A percentile compares a stretch with the other conserved stretches of the same genome.
These are phyloP conservation scores for Argopecten irradians DNA, from an alignment of 1,140 invertebrate genomes.

Conservation along the genomic window DNA sequence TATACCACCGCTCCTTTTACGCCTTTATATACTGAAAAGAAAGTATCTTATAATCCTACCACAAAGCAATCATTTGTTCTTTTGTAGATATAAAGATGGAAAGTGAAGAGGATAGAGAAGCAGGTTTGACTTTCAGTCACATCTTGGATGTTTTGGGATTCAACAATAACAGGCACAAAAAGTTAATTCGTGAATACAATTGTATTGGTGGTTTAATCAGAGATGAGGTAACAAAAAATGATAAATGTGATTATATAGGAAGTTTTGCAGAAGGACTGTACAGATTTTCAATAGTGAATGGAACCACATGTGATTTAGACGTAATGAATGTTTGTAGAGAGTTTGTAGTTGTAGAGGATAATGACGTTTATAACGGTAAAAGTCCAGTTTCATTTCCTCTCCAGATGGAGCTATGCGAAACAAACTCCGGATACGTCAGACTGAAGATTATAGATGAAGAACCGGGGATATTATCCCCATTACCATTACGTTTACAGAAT, in stretches of 20 bases:
- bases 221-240: too few relatives aligned
- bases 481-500: neutral
- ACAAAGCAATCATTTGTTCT: neutral
- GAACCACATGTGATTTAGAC: neutral
- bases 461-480: neutral
- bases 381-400: neutral
- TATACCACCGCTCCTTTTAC: too few relatives aligned
- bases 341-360: neutral
- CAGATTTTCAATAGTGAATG: neutral
- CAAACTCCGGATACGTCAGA: neutral
- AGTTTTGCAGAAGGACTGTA: neutral
- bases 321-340: neutral
- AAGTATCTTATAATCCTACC: too few relatives aligned
- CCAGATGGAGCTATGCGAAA: neutral
- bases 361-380: neutral
- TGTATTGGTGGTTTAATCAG: neutral
- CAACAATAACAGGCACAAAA: neutral
- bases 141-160: neutral
- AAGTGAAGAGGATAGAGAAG: neutral
- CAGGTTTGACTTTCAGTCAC: neutral
- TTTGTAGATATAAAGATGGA: neutral
- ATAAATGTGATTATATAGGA: too few relatives aligned
- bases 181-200: neutral
- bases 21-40: too few relatives aligned
- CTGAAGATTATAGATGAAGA: neutral